These are phyloP conservation scores for Bos indicus DNA, from an alignment of 2,113 vertebrate species.

Conservation along the genomic window DNA sequence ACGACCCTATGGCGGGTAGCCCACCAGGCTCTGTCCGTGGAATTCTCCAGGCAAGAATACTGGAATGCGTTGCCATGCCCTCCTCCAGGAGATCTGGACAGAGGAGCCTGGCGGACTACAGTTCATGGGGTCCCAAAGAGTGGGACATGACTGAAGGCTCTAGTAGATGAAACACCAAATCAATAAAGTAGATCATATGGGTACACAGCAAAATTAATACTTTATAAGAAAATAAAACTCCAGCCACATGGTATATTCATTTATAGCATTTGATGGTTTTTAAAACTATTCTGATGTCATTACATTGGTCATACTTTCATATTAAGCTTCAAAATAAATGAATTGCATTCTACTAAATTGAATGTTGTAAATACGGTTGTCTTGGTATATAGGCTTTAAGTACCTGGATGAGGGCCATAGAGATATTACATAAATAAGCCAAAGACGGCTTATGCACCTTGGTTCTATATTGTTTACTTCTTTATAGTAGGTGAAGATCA, in stretches of 20 bases:
- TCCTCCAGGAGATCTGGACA: not conserved
- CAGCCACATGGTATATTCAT: not conserved
- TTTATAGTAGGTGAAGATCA: not conserved
- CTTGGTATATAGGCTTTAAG: not conserved
- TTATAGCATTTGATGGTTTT: not conserved
- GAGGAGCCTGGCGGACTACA: not conserved
- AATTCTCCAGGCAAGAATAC: not conserved
- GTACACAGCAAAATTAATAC: not conserved
- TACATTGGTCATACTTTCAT: not conserved
- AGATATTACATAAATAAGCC: not conserved
- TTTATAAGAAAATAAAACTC: not conserved
- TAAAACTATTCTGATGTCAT: not conserved
- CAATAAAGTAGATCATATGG: not conserved
- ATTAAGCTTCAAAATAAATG: not conserved
- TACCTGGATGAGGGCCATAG: not conserved
- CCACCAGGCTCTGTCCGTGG: not conserved
- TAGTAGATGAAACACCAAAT: not conserved
- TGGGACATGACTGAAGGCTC: not conserved
- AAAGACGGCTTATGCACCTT: not conserved
- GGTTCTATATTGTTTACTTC: not conserved
- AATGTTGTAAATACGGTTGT: not conserved
- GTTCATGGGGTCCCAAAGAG: not conserved
- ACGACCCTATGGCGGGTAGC: not conserved
- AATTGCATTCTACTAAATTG: not conserved
- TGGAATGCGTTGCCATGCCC: not conserved